phyloP scores from a whole-genome alignment of 2,888 invertebrate genomes.

The Heterodera filipjevi region DNA sequence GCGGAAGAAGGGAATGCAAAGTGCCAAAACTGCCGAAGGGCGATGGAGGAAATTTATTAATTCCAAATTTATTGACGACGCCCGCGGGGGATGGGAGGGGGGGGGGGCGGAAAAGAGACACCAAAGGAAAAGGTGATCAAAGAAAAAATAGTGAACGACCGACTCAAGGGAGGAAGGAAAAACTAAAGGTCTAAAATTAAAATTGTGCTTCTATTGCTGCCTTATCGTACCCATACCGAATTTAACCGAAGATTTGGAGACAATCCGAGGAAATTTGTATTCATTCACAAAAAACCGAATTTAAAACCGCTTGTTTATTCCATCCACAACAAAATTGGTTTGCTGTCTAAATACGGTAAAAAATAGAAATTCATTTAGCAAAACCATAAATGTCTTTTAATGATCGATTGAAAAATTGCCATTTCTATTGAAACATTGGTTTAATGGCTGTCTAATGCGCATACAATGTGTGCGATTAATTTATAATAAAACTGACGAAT shows the following conservation, averaged over 20 bases:
- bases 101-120: background rate
- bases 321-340: background rate
- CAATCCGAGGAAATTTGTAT: too few species aligned
- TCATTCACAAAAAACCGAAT: background rate
- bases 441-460: background rate
- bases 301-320: background rate
- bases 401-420: background rate
- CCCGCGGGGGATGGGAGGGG: background rate
- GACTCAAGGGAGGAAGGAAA: too few species aligned
- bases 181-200: too few species aligned
- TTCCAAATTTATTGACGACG: slow-evolving; percentile 8
- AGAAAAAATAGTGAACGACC: background rate
- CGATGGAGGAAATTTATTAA: background rate
- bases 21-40: slow-evolving; percentile 7
- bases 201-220: too few species aligned
- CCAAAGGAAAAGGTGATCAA: background rate
- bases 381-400: background rate
- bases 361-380: background rate
- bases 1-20: background rate
- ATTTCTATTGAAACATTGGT: background rate
- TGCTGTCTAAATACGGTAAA: too few species aligned
- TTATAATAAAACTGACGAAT: background rate
- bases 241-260: too few species aligned
- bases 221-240: too few species aligned
- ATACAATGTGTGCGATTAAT: background rate